A percentile compares a stretch with the other conserved stretches of the same genome.
Conservation (phyloP, 1,140 invertebrate genomes). For the Sinonovacula constricta region DNA sequence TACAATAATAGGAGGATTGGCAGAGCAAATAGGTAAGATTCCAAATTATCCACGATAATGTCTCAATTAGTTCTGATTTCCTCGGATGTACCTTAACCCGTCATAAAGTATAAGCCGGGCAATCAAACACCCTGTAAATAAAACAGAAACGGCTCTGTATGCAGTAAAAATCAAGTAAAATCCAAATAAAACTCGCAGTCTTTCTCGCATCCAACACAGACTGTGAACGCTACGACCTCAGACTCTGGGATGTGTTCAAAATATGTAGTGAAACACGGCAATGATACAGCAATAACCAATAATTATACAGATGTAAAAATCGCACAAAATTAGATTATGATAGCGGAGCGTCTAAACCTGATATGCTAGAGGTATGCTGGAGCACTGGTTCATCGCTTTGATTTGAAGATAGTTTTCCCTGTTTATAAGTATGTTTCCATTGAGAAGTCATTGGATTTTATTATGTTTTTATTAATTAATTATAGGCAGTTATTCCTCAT, state of each 20-base stretch:
- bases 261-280: neutral
- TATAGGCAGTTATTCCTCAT: no score
- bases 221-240: constrained; percentile 33
- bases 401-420: no score
- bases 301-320: constrained; percentile 49
- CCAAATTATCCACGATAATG: neutral
- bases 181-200: constrained; percentile 45
- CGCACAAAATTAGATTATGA: constrained; percentile 21
- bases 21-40: neutral
- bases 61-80: constrained; percentile 49
- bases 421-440: no score
- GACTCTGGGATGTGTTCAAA: neutral
- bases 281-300: neutral
- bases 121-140: constrained; percentile 47
- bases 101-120: constrained; percentile 44
- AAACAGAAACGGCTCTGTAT: constrained; percentile 10
- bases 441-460: no score
- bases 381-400: no score
- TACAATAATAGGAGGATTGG: no score
- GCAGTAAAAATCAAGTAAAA: constrained; percentile 50
- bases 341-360: no score
- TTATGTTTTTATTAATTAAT: no score
- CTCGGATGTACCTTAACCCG: constrained; percentile 12
- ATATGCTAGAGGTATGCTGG: no score
- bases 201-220: constrained; percentile 24